Base-by-base conservation (phyloP, 2,113 vertebrate species). In the Mesembrinibis cayennensis region DNA sequence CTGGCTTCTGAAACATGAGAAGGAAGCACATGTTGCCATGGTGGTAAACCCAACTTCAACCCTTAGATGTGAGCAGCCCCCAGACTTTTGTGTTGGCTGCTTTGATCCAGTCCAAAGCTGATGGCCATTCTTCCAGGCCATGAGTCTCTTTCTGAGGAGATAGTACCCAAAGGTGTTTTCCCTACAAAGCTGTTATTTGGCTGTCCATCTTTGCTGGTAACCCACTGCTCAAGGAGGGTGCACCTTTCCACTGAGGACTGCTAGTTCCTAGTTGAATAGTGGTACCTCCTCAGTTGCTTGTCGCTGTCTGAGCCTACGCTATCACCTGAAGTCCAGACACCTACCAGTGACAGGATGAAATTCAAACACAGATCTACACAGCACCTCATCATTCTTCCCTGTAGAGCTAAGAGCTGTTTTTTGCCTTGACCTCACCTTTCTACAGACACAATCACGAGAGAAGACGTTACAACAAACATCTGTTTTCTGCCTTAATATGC, bases 51-150 rank as follows among this genome's bases (percentile, higher is more conserved):
- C 52, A 59, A 7, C 27, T 62, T 76, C n/a, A 84, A 18, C 38
- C 32, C 44, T 27, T 30, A 65, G 29, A 21, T 30, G 11, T 26
- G 40, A 76, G 40, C 44, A 81, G 38, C 16, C 5, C 17, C 29
- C 29, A 44, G 27, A 13, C 5, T 73, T 61, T 44, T 42, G 4
- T 17, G 5, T 20, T 71, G 47, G 47, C 85, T 63, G 38, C 40
- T 56, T 13, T 19, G 5, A 34, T 59, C 47, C 0, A 0, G 16
- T 27, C 49, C 4, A 3, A 81, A 72, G 52, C 2, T 3, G 1
- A 38, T 62, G 80, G 56, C 10, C 34, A 3, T 21, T 59, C 44
- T 59, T 50, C 50, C 78, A 89, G 16, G 30, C 13, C 50, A 29
- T 32, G 36, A 61, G 2, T 15, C 77, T 83, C 36, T 65, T 44